Percentiles rank a stretch among this genome's conserved stretches.
These are phyloP conservation scores for Solenopsis invicta DNA, from an alignment of 1,140 invertebrate species.

Conservation along the genomic window DNA sequence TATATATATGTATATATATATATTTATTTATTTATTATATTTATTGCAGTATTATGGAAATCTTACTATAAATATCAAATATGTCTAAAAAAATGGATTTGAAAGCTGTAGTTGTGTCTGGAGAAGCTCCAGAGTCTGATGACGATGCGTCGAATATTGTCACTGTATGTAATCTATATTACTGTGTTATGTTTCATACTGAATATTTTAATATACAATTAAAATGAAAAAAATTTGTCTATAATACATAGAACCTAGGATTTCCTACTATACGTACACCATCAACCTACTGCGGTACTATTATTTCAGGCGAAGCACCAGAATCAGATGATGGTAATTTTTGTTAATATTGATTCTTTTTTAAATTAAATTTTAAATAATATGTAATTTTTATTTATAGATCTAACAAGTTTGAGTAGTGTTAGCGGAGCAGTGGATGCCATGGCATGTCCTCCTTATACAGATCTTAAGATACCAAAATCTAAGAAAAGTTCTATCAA, in stretches of 20 bases:
- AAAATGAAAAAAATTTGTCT: constrained; percentile 13
- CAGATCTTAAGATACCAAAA: constrained; percentile 79
- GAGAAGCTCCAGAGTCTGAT: constrained; percentile 86
- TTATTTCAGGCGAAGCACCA: constrained; percentile 84
- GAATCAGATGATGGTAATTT: constrained; percentile 84
- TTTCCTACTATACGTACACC: constrained; percentile 75
- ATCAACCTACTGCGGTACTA: constrained; percentile 82
- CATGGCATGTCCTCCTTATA: constrained; percentile 82
- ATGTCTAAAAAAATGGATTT: constrained; percentile 78
- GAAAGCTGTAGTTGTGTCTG: constrained; percentile 84
- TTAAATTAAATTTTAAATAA: constrained; percentile 30
- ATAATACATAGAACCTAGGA: constrained; percentile 77
- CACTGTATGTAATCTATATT: constrained; percentile 75
- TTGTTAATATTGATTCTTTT: not conserved
- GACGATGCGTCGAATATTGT: constrained; percentile 82
- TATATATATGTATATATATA: too few species aligned
- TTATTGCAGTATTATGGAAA: constrained; percentile 11
- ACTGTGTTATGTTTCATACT: constrained; percentile 23
- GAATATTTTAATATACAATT: not conserved
- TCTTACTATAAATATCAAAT: not conserved
- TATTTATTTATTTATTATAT: not conserved
- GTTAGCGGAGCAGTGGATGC: constrained; percentile 83
- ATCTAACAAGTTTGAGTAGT: constrained; percentile 82
- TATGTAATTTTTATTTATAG: constrained; percentile 66
- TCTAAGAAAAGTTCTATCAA: constrained; percentile 82